phyloP scores from a whole-genome alignment of 2,888 invertebrate species.

The Lithosia quadra region DNA sequence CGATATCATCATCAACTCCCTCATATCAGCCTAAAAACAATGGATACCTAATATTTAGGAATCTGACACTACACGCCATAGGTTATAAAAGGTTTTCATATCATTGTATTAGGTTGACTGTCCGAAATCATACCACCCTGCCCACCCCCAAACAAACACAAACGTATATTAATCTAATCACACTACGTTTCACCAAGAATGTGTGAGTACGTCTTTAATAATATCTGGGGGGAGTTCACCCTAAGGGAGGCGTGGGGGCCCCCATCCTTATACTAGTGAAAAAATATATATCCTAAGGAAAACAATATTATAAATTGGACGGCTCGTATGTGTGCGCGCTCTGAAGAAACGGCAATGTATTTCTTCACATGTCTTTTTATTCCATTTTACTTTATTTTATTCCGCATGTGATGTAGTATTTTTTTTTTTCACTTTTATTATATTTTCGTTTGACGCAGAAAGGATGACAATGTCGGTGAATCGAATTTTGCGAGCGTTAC shows the following conservation, averaged over 20 bases:
- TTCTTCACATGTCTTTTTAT: slow-evolving; percentile 75
- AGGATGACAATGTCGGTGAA: slow-evolving; percentile 53
- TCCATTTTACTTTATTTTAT: slow-evolving; percentile 83
- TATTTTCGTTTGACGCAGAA: slow-evolving; percentile 62
- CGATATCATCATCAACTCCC: neutral
- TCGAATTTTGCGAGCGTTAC: slow-evolving; percentile 49
- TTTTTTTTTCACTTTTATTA: slow-evolving; percentile 75
- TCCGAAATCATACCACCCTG: slow-evolving; percentile 51
- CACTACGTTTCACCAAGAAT: slow-evolving; percentile 81
- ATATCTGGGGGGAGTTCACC: slow-evolving; percentile 75
- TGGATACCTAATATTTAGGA: slow-evolving; percentile 31
- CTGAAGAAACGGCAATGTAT: slow-evolving; percentile 67
- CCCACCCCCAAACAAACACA: slow-evolving; percentile 54
- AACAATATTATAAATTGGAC: slow-evolving; percentile 87
- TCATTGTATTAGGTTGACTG: slow-evolving; percentile 58
- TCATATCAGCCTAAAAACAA: neutral
- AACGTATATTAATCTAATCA: slow-evolving; percentile 86
- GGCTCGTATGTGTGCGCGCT: slow-evolving; percentile 66
- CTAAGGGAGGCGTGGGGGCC: slow-evolving; percentile 45
- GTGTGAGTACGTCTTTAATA: slow-evolving; percentile 87
- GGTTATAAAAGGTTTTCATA: slow-evolving; percentile 55
- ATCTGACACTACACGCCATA: slow-evolving; percentile 47
- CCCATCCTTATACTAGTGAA: slow-evolving; percentile 80
- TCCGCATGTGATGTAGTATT: slow-evolving; percentile 75
- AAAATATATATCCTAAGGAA: slow-evolving; percentile 85